phyloP scores from a whole-genome alignment of 2,113 vertebrate genomes.

The Labeo catla region DNA sequence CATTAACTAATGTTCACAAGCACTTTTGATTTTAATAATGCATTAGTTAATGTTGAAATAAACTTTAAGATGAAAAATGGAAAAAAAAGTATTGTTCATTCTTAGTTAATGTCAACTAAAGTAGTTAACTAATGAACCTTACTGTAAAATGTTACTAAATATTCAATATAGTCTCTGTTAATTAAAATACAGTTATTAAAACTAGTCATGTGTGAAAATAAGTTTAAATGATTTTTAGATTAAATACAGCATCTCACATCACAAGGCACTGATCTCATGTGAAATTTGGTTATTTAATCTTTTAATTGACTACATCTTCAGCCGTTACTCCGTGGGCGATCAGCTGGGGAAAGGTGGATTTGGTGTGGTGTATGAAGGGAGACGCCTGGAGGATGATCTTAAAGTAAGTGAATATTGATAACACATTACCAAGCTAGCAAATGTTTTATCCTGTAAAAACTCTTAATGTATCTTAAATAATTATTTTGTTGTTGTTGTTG shows the following conservation, averaged over 20 bases:
- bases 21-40: too few species aligned
- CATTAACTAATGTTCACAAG: too few species aligned
- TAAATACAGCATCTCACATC: too few species aligned
- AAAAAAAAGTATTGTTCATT: too few species aligned
- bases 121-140: too few species aligned
- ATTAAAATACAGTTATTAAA: background rate
- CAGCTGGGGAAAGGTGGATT: background rate
- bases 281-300: background rate
- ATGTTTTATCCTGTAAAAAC: background rate
- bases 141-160: too few species aligned
- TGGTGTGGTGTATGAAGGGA: background rate
- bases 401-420: background rate
- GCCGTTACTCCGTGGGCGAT: background rate
- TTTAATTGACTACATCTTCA: background rate
- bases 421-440: background rate
- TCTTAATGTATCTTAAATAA: background rate
- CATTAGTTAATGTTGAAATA: too few species aligned
- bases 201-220: background rate
- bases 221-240: background rate
- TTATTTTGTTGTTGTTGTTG: background rate
- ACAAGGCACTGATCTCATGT: background rate
- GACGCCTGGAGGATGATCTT: background rate
- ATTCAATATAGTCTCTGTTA: background rate
- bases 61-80: too few species aligned
- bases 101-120: too few species aligned